Evolutionary conservation across 2,797 vertebrate species (phyloP).

Genomic region (Hyperoplus immaculatus): DNA sequence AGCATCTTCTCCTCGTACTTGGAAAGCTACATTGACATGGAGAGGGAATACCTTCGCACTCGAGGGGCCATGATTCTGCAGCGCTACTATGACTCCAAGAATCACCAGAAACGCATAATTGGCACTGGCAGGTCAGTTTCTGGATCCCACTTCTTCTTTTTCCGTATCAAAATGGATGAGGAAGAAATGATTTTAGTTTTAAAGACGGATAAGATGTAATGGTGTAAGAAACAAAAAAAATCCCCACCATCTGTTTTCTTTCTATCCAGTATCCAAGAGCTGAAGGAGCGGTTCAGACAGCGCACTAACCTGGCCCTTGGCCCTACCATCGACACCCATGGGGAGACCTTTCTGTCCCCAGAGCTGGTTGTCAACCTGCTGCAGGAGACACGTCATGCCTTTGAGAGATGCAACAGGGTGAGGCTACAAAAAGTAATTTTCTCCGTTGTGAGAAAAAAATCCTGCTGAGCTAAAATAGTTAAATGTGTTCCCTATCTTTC

Average conservation of each 20-base stretch:
- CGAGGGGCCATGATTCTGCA: conserved; percentile 96
- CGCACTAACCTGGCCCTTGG: conserved; percentile 95
- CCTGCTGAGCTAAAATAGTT: neutral
- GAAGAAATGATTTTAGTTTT: neutral
- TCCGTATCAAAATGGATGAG: neutral
- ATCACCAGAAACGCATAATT: conserved; percentile 97
- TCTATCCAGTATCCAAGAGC: conserved; percentile 92
- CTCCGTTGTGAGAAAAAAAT: neutral
- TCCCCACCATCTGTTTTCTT: conserved; percentile 34
- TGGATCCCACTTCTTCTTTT: neutral
- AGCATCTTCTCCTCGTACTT: conserved; percentile 97
- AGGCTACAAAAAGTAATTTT: conserved; percentile 6
- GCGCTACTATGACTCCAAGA: conserved; percentile 99
- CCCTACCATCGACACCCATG: conserved; percentile 97
- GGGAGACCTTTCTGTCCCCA: conserved; percentile 97
- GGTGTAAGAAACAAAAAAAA: neutral
- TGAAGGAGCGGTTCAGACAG: conserved; percentile 97
- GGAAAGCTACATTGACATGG: conserved; percentile 99
- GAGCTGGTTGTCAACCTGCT: conserved; percentile 98
- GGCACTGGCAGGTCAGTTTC: conserved; percentile 93
- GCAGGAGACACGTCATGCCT: conserved; percentile 98
- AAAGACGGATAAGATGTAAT: neutral
- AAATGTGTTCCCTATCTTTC: conserved; percentile 44
- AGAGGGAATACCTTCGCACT: conserved; percentile 95
- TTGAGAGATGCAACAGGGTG: conserved; percentile 98